phyloP scores from a whole-genome alignment of 2,113 vertebrate genomes.

The Pseudorasbora parva region DNA sequence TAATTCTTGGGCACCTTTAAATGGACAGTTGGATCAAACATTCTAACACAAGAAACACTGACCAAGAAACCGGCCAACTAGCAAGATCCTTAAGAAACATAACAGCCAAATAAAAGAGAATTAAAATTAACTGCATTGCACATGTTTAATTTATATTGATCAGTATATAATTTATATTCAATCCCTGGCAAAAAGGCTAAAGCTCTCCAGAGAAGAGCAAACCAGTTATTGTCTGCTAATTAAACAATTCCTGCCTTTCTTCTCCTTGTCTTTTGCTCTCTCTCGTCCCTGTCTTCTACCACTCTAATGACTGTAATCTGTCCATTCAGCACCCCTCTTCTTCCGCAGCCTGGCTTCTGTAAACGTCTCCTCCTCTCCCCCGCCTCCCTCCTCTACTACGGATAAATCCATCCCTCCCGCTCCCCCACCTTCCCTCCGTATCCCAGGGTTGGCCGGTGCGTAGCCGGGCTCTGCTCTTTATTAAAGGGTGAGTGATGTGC shows the following conservation, averaged over 20 bases:
- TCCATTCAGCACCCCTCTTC: conserved; percentile 26
- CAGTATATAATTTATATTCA: background rate
- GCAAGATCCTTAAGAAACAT: too few species aligned
- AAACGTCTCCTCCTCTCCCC: conserved; percentile 39
- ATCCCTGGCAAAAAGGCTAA: conserved; percentile 3
- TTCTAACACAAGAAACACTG: background rate
- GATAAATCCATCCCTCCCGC: conserved; percentile 41
- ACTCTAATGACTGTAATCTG: conserved; percentile 35
- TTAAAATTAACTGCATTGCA: too few species aligned
- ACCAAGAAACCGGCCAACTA: too few species aligned
- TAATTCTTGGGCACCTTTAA: too few species aligned
- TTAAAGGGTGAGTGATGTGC: conserved; percentile 59
- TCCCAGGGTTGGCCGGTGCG: conserved; percentile 32
- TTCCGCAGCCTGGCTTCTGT: conserved; percentile 39
- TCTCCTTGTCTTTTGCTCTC: conserved; percentile 14
- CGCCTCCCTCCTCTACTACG: conserved; percentile 28
- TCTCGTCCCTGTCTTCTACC: background rate
- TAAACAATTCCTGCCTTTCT: conserved; percentile 25
- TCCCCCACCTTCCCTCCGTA: conserved; percentile 29
- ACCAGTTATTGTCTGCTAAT: conserved; percentile 14
- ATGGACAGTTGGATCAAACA: background rate
- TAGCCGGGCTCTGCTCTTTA: conserved; percentile 46
- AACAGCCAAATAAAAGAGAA: too few species aligned
- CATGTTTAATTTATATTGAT: too few species aligned
- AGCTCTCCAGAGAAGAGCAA: conserved; percentile 5